These are phyloP conservation scores for Alauda arvensis DNA, from an alignment of 2,797 vertebrate genomes.

Conservation along the genomic window DNA sequence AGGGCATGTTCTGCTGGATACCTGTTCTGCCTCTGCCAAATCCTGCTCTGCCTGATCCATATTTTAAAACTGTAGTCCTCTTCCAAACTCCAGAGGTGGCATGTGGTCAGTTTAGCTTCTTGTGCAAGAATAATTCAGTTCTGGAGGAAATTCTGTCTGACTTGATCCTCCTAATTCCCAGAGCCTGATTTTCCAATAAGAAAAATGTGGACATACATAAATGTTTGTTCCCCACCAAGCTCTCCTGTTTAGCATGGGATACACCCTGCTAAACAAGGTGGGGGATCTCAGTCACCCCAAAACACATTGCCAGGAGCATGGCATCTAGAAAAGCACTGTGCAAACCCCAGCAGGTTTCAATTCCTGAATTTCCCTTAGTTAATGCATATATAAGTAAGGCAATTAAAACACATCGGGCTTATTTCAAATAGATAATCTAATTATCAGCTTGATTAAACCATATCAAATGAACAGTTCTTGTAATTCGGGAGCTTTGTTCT, in stretches of 20 bases:
- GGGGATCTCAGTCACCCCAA: neutral
- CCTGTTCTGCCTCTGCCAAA: neutral
- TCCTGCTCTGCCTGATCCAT: neutral
- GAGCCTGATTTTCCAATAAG: neutral
- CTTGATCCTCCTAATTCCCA: neutral
- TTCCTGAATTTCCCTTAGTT: neutral
- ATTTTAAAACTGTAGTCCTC: neutral
- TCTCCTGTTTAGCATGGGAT: neutral
- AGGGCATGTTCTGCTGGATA: neutral
- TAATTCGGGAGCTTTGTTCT: slow-evolving; percentile 39
- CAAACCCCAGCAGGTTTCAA: neutral
- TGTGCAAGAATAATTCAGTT: neutral
- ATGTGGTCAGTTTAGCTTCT: neutral
- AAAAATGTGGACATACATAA: accelerated
- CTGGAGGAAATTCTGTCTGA: neutral
- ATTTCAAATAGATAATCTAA: slow-evolving; percentile 65
- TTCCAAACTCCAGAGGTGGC: neutral
- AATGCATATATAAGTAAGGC: slow-evolving; percentile 34
- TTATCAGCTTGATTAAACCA: slow-evolving; percentile 64
- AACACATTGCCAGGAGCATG: neutral
- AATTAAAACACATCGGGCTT: slow-evolving; percentile 39
- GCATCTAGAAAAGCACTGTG: neutral
- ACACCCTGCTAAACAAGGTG: accelerated
- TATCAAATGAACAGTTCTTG: slow-evolving; percentile 42
- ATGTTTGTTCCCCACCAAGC: neutral